phyloP scores from a whole-genome alignment of 2,797 vertebrate genomes.

The Philypnodon macrostomus region DNA sequence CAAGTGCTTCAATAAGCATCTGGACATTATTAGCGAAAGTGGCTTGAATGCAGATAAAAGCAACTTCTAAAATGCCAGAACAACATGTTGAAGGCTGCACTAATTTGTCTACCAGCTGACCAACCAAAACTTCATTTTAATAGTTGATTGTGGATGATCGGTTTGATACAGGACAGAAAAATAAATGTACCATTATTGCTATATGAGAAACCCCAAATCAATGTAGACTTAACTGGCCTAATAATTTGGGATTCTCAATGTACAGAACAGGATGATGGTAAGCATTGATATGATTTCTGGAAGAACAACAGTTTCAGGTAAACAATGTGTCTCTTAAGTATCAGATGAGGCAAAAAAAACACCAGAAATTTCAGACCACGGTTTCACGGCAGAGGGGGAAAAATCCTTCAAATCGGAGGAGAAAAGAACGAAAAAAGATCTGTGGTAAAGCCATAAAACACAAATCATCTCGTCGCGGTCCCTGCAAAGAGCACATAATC shows the following conservation, averaged over 20 bases:
- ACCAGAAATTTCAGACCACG: conserved; percentile 51
- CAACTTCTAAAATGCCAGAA: not conserved
- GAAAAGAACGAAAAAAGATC: conserved; percentile 58
- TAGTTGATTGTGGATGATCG: no score
- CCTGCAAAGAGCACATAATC: conserved; percentile 74
- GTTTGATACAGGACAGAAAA: conserved; percentile 4
- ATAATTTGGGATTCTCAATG: no score
- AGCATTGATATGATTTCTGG: no score
- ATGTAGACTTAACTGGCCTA: no score
- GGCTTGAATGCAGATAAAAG: not conserved
- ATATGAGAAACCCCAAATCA: no score
- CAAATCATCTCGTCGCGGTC: conserved; percentile 70
- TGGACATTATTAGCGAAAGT: conserved; percentile 18
- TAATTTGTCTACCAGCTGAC: conserved; percentile 2
- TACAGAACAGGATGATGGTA: no score
- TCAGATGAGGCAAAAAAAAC: conserved; percentile 53
- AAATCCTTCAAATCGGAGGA: conserved; percentile 50
- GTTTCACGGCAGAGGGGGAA: conserved; percentile 15
- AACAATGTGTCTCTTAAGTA: conserved; percentile 31
- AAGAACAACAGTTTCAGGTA: no score
- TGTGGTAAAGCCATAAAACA: conserved; percentile 68
- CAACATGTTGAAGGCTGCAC: conserved; percentile 1
- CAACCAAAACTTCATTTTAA: not conserved
- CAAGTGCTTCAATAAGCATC: conserved; percentile 43
- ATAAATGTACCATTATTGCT: conserved; percentile 27